Percentiles rank a stretch among this genome's conserved stretches.
phyloP scores from a whole-genome alignment of 2,888 invertebrate genomes.

The Orchestes rusci region DNA sequence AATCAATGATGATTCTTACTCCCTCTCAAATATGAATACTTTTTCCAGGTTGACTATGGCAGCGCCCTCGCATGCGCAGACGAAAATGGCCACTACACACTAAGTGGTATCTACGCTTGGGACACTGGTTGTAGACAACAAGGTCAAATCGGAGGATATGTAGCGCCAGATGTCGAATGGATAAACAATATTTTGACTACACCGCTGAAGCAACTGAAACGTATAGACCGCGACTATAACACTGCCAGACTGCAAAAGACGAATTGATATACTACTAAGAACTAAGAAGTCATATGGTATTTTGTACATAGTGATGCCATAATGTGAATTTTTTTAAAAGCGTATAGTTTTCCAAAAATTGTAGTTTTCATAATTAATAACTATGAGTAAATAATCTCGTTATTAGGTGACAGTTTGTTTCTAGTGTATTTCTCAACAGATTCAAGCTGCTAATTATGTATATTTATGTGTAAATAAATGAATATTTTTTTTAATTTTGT shows the following conservation, averaged over 20 bases:
- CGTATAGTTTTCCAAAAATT: too few species aligned
- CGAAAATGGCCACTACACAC: slow-evolving; percentile 59
- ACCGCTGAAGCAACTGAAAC: slow-evolving; percentile 40
- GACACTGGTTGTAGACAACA: slow-evolving; percentile 58
- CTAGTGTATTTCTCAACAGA: too few species aligned
- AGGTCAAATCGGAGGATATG: slow-evolving; percentile 43
- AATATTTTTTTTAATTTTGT: too few species aligned
- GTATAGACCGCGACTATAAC: slow-evolving; percentile 32
- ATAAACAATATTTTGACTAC: slow-evolving; percentile 39
- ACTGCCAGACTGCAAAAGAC: slow-evolving; percentile 12
- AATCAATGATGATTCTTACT: too few species aligned
- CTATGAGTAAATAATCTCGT: too few species aligned
- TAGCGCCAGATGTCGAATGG: slow-evolving; percentile 45
- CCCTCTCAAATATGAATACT: too few species aligned
- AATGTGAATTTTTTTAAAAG: not conserved
- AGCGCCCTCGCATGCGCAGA: slow-evolving; percentile 74
- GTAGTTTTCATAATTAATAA: too few species aligned
- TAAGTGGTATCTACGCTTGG: slow-evolving; percentile 70
- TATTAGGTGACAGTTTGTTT: too few species aligned
- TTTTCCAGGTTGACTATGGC: slow-evolving; percentile 58
- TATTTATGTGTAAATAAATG: too few species aligned
- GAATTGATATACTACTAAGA: slow-evolving; percentile 2
- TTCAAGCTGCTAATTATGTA: too few species aligned
- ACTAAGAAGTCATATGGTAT: not conserved
- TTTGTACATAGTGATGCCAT: not conserved